Conservation (phyloP, 2,797 vertebrate species). For the Phoebastria nigripes region DNA sequence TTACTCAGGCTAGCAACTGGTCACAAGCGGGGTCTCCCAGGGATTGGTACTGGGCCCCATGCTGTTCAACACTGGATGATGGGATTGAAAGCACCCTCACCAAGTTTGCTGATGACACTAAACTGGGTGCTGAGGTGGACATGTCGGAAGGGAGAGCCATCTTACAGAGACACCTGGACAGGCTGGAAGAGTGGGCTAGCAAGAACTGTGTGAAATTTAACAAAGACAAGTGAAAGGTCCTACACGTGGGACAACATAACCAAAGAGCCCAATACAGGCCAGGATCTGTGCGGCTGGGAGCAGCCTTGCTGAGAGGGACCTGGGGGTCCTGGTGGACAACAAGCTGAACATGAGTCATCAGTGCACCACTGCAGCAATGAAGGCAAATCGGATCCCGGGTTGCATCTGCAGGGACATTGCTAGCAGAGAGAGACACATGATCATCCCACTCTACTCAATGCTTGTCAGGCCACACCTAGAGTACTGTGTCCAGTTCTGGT, state of each 20-base stretch:
- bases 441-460: neutral
- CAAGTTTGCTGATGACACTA: neutral
- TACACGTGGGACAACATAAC: neutral
- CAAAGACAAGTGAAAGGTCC: neutral
- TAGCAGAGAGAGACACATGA: neutral
- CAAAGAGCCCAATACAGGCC: neutral
- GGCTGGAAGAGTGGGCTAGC: neutral
- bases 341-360: neutral
- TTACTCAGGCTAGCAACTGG: neutral
- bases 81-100: neutral
- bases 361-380: neutral
- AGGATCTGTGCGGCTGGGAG: neutral
- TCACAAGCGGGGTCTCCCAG: neutral
- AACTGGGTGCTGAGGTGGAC: neutral
- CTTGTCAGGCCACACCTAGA: neutral
- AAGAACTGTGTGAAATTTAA: neutral
- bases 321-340: neutral
- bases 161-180: neutral
- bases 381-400: neutral
- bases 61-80: neutral
- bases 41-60: accelerated
- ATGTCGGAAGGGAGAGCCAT: neutral
- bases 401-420: neutral
- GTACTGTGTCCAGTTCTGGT: neutral
- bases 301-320: neutral